A percentile compares a stretch with the other conserved stretches of the same genome.
These are phyloP conservation scores for Apodemia duryi DNA, from an alignment of 2,888 invertebrate species.

Conservation along the genomic window DNA sequence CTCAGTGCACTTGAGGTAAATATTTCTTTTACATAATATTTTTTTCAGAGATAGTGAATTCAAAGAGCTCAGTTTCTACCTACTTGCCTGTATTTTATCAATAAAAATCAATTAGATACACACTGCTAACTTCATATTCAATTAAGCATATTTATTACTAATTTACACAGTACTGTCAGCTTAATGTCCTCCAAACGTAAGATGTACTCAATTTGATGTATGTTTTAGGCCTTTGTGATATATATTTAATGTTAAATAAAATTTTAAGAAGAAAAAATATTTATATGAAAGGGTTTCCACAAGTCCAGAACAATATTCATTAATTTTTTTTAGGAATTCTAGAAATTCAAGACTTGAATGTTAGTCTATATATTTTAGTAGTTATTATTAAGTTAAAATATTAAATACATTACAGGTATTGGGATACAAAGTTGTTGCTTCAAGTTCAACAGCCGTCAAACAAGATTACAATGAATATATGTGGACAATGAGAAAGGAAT, in stretches of 20 bases:
- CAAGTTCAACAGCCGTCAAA: conserved; percentile 90
- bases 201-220: too few species aligned
- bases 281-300: too few species aligned
- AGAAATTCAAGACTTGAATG: neutral
- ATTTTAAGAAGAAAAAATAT: too few species aligned
- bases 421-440: conserved; percentile 93
- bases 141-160: neutral
- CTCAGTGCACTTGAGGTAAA: conserved; percentile 88
- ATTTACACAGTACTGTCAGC: neutral
- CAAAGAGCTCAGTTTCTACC: neutral
- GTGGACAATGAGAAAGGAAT: conserved; percentile 96
- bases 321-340: neutral
- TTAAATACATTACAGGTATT: conserved; percentile 79
- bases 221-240: neutral
- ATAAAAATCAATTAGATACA: neutral
- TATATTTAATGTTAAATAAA: too few species aligned
- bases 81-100: neutral
- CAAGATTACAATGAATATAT: conserved; percentile 94
- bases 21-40: neutral
- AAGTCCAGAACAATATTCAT: too few species aligned
- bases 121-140: neutral
- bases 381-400: neutral
- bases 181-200: neutral
- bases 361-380: neutral
- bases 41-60: neutral